phyloP scores from a whole-genome alignment of 2,888 invertebrate species.

The Eupithecia vulgata region DNA sequence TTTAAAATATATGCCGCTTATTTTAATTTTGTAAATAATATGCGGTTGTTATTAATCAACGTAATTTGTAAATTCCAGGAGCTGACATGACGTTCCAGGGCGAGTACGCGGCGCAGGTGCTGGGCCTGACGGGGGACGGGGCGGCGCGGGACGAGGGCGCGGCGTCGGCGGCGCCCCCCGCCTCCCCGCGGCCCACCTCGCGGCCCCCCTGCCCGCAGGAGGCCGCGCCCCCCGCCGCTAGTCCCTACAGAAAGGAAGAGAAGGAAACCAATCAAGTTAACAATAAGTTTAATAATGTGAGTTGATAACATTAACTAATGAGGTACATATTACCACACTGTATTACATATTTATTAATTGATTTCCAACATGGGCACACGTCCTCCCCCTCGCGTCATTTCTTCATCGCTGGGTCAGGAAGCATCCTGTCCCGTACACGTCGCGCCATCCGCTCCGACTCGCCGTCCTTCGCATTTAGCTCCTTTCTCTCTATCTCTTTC shows the following conservation, averaged over 20 bases:
- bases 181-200: slow-evolving; percentile 55
- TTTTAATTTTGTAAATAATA: too few relatives aligned
- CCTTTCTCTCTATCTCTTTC: too few relatives aligned
- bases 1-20: too few relatives aligned
- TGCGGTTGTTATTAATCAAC: neutral
- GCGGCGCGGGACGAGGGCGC: slow-evolving; percentile 55
- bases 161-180: slow-evolving; percentile 47
- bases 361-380: too few relatives aligned
- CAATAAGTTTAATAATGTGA: slow-evolving; percentile 62
- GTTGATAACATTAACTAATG: slow-evolving; percentile 27
- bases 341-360: too few relatives aligned
- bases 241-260: slow-evolving; percentile 58
- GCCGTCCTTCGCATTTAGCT: too few relatives aligned
- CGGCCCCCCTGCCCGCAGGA: slow-evolving; percentile 48
- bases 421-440: too few relatives aligned
- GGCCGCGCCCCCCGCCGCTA: slow-evolving; percentile 21
- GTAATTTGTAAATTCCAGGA: slow-evolving; percentile 71
- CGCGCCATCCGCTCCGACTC: too few relatives aligned
- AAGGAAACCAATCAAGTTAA: slow-evolving; percentile 60
- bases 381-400: too few relatives aligned
- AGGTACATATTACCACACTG: too few relatives aligned
- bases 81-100: slow-evolving; percentile 95
- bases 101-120: slow-evolving; percentile 95
- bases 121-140: slow-evolving; percentile 88
- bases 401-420: too few relatives aligned